Conservation (phyloP, 2,797 vertebrate species). For the Pseudochirops corinnae region DNA sequence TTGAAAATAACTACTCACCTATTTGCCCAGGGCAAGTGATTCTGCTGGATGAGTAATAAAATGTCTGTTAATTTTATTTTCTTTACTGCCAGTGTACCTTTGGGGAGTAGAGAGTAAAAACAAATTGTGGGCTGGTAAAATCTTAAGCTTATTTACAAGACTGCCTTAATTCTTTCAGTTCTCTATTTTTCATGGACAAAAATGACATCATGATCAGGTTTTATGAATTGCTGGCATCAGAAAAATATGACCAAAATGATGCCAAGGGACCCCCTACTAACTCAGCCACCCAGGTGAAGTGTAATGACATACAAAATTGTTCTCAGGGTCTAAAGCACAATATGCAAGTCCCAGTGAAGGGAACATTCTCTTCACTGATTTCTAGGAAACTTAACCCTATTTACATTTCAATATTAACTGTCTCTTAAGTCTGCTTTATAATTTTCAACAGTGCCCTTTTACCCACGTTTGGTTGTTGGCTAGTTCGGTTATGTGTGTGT, state of each 20-base stretch:
- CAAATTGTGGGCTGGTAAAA: slow-evolving; percentile 57
- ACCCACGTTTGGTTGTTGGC: not conserved
- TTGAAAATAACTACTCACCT: slow-evolving; percentile 54
- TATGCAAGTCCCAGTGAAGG: slow-evolving; percentile 44
- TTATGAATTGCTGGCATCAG: slow-evolving; percentile 70
- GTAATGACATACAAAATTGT: slow-evolving; percentile 30
- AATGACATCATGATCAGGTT: slow-evolving; percentile 58
- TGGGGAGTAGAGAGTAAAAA: slow-evolving; percentile 57
- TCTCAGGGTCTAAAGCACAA: slow-evolving; percentile 31
- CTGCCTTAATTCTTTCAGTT: slow-evolving; percentile 65
- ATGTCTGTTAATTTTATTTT: slow-evolving; percentile 61
- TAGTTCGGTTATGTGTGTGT: not conserved
- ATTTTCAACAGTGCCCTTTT: not conserved
- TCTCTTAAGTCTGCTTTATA: not conserved
- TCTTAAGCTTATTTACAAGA: slow-evolving; percentile 64
- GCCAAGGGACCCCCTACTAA: slow-evolving; percentile 63
- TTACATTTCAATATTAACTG: not conserved
- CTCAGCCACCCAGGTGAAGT: slow-evolving; percentile 49
- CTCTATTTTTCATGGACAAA: slow-evolving; percentile 54
- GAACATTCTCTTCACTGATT: slow-evolving; percentile 31
- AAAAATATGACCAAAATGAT: slow-evolving; percentile 41
- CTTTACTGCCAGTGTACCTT: slow-evolving; percentile 71
- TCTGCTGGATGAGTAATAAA: slow-evolving; percentile 44
- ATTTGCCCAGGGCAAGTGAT: slow-evolving; percentile 59
- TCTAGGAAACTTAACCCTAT: slow-evolving; percentile 47